Base-by-base conservation (phyloP, 2,888 invertebrate genomes). In the Serrognathus titanus region DNA sequence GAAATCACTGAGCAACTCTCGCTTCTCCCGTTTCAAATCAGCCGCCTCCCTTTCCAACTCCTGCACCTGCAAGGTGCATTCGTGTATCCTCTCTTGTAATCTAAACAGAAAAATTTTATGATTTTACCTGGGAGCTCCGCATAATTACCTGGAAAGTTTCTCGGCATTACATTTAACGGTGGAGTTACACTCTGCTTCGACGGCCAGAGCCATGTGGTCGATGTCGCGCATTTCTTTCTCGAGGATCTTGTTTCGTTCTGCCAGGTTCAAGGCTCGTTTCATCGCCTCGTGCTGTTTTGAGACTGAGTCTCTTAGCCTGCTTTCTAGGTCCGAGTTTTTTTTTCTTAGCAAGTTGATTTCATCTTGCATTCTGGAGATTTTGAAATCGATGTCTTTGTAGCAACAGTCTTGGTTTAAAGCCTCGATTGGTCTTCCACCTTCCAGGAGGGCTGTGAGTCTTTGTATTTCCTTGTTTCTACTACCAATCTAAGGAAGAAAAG, bases 201-300 rank as follows among this genome's bases (percentile, higher is more conserved):
- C 87, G 61, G 84, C 84, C 57, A 91, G 74, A 2, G 91, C 90
- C 61, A 89, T 82, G 63, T 84, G 81, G 71, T 90, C 90, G 48
- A 91, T 83, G 70, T 89, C 88, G 62, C 83, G 81, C 61, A 91
- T 70, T 73, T 90, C 88, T 57, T 85, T 84, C 74, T 90, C 86
- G 50, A 92, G 73, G 55, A 79, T 79, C 70, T 85, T 85, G 68
- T 90, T 91, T 65, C 85, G 82, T 63, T 89, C 88, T n/a, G 89
- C 89, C 51, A 90, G 80, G 68, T 81, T 81, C 43, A 91, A 76
- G 4, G 91, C 90, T 63, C 87, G 79, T 45, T 87, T 80, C 90
- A 91, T 91, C 3, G 91, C 92, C 72, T 91, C 90, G 74, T 92
- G 92, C 69, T 89, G 88, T 67, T 87, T 87, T 52, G 81, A 79